phyloP scores from a whole-genome alignment of 2,797 vertebrate genomes.

The Potorous gilbertii region DNA sequence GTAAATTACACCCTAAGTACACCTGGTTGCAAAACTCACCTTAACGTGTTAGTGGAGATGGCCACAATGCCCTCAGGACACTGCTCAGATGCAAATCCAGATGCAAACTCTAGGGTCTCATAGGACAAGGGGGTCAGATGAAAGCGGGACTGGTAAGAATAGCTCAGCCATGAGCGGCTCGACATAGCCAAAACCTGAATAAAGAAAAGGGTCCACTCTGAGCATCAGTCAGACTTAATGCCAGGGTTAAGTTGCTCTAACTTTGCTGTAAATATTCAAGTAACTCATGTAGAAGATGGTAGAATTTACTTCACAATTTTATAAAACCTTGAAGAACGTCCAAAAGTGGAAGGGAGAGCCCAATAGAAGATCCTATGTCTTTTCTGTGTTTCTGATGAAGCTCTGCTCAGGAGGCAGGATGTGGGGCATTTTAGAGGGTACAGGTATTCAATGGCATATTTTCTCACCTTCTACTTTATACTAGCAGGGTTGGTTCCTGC shows the following conservation, averaged over 20 bases:
- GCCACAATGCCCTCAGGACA: conserved; percentile 99
- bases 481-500: not conserved
- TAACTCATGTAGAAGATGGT: not conserved
- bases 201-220: conserved; percentile 31
- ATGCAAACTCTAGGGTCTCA: conserved; percentile 97
- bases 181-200: conserved; percentile 98
- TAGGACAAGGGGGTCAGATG: conserved; percentile 97
- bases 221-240: not conserved
- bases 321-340: conserved; percentile 19
- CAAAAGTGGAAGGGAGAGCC: not conserved
- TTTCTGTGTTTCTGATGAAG: conserved; percentile 12
- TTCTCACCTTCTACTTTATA: not conserved
- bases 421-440: not conserved
- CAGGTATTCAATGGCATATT: not conserved
- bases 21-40: conserved; percentile 83
- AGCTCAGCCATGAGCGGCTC: conserved; percentile 98
- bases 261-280: conserved; percentile 9
- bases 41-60: conserved; percentile 98
- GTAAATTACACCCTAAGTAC: conserved; percentile 13
- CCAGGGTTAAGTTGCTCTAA: not conserved
- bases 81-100: conserved; percentile 98
- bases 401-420: not conserved
- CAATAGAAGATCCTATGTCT: not conserved
- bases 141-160: conserved; percentile 98
- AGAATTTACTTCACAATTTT: conserved; percentile 43